Evolutionary conservation across 2,797 vertebrate species (phyloP).

Genomic region (Rhinogobio ventralis): DNA sequence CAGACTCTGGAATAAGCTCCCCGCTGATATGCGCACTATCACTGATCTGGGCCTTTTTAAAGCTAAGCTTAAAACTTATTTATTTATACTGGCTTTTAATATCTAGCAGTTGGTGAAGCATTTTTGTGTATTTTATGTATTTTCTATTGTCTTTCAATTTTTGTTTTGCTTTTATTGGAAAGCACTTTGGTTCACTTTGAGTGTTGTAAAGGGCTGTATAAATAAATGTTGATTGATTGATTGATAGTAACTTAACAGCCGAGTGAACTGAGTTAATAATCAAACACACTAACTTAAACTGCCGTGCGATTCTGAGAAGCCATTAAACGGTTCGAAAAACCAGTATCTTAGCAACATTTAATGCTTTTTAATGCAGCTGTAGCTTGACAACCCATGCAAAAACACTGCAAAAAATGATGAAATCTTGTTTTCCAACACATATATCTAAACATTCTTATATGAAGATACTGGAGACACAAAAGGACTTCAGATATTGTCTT

Average conservation of each 20-base stretch:
- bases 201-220: too few relatives aligned
- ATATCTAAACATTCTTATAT: background rate
- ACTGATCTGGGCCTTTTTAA: too few relatives aligned
- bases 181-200: too few relatives aligned
- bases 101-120: too few relatives aligned
- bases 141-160: too few relatives aligned
- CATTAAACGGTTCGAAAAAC: background rate
- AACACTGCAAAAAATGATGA: background rate
- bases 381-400: background rate
- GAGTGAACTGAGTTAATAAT: background rate
- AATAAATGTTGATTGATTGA: too few relatives aligned
- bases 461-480: background rate
- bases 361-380: background rate
- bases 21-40: too few relatives aligned
- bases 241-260: background rate
- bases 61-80: too few relatives aligned
- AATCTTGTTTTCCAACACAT: background rate
- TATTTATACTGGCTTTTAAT: too few relatives aligned
- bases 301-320: conserved; percentile 9
- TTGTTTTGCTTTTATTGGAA: too few relatives aligned
- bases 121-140: too few relatives aligned
- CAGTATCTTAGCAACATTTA: background rate
- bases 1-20: too few relatives aligned
- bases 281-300: conserved; percentile 2
- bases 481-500: background rate